These are phyloP conservation scores for Picathartes gymnocephalus DNA, from an alignment of 2,113 vertebrate species.

Conservation along the genomic window DNA sequence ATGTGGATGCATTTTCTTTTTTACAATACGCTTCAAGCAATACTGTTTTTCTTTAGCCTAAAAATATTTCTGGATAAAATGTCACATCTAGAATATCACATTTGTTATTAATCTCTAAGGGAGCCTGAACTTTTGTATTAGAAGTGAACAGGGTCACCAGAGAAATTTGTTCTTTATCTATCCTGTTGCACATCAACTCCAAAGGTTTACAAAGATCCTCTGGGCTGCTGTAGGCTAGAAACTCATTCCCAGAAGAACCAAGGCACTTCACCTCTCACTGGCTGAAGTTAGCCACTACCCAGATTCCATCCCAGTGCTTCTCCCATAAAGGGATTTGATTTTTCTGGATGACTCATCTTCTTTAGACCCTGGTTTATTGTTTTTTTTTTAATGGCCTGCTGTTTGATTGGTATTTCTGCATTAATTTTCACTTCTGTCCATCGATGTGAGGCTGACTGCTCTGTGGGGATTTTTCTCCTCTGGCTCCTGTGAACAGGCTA, in stretches of 20 bases:
- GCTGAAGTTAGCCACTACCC: neutral
- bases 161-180: neutral
- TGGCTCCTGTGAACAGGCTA: neutral
- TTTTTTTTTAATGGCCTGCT: neutral
- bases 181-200: neutral
- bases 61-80: neutral
- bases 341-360: neutral
- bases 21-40: neutral
- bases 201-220: neutral
- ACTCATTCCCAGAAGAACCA: rapidly evolving
- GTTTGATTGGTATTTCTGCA: neutral
- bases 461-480: neutral
- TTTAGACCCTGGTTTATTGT: rapidly evolving
- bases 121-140: neutral
- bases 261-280: neutral
- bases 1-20: neutral
- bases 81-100: neutral
- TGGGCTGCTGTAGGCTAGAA: neutral
- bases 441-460: neutral
- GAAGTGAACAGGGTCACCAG: neutral
- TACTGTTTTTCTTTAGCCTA: neutral
- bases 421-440: neutral
- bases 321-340: neutral
- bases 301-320: neutral
- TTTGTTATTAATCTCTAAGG: neutral